Conservation (phyloP, 2,888 invertebrate genomes). For the Griposia aprilina region DNA sequence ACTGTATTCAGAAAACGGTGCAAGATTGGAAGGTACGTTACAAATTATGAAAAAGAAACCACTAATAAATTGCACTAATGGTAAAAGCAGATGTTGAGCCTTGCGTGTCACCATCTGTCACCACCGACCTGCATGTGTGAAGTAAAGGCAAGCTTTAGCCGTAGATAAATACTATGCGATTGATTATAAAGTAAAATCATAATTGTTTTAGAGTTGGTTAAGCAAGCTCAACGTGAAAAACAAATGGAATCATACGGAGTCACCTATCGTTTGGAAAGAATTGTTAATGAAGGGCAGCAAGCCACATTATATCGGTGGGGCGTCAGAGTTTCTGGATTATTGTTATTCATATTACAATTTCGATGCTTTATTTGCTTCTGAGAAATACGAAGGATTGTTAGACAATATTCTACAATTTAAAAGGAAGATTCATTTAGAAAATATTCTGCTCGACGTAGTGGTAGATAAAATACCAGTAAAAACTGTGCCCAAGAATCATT, state of each 20-base stretch:
- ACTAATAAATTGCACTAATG: not conserved
- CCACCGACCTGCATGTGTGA: not conserved
- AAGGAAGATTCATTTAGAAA: constrained; percentile 71
- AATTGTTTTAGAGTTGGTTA: constrained; percentile 85
- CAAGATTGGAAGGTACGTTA: constrained; percentile 88
- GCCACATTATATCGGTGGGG: constrained; percentile 90
- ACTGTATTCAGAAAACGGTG: constrained; percentile 84
- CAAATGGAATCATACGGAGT: constrained; percentile 89
- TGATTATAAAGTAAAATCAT: not conserved
- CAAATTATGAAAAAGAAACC: not conserved
- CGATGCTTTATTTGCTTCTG: constrained; percentile 77
- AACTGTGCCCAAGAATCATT: constrained; percentile 63
- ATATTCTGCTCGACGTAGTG: constrained; percentile 11
- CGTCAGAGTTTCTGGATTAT: constrained; percentile 91
- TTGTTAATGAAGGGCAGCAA: constrained; percentile 89
- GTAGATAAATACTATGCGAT: not conserved
- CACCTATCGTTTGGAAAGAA: constrained; percentile 92
- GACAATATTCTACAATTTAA: constrained; percentile 77
- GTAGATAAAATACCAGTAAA: constrained; percentile 44
- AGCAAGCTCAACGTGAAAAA: constrained; percentile 86
- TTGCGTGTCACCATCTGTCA: not conserved
- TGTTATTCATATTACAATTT: constrained; percentile 91
- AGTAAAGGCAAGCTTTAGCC: not conserved
- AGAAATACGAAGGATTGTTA: constrained; percentile 77
- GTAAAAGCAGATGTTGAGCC: not conserved